Evolutionary conservation across 2,113 vertebrate species (phyloP).

Genomic region (Sprattus sprattus): DNA sequence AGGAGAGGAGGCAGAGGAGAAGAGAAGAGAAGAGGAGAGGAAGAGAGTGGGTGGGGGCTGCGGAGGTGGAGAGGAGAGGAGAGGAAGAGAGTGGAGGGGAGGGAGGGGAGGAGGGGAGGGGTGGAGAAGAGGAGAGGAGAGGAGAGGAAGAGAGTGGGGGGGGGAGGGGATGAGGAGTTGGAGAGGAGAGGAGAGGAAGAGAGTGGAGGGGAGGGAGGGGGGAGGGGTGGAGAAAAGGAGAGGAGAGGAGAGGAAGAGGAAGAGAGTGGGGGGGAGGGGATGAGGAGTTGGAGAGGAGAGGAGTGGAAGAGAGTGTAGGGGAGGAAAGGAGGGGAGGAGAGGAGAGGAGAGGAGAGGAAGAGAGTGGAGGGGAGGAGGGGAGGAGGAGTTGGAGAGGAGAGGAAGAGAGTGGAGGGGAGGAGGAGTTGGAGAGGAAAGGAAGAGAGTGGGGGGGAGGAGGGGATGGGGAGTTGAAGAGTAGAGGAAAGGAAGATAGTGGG

Average conservation of each 20-base stretch:
- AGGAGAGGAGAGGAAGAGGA: background rate
- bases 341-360: background rate
- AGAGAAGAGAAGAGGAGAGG: background rate
- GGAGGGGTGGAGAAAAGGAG: background rate
- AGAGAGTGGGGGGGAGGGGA: too few relatives aligned
- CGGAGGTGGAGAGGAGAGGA: background rate
- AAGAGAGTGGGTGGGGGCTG: background rate
- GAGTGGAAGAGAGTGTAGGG: too few relatives aligned
- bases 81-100: background rate
- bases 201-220: too few relatives aligned
- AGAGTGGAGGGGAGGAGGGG: too few relatives aligned
- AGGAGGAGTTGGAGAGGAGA: too few relatives aligned
- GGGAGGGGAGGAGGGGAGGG: background rate
- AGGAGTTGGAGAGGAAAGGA: background rate
- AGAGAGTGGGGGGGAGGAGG: too few relatives aligned
- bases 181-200: background rate
- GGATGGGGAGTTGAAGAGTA: too few relatives aligned
- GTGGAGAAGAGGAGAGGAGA: background rate
- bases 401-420: background rate
- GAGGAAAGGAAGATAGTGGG: background rate
- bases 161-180: too few relatives aligned
- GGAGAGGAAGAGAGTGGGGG: background rate
- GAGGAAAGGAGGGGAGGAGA: too few relatives aligned
- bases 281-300: too few relatives aligned
- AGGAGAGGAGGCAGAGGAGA: background rate